Conservation (phyloP, 2,113 vertebrate species). For the Dolichotis patagonum region DNA sequence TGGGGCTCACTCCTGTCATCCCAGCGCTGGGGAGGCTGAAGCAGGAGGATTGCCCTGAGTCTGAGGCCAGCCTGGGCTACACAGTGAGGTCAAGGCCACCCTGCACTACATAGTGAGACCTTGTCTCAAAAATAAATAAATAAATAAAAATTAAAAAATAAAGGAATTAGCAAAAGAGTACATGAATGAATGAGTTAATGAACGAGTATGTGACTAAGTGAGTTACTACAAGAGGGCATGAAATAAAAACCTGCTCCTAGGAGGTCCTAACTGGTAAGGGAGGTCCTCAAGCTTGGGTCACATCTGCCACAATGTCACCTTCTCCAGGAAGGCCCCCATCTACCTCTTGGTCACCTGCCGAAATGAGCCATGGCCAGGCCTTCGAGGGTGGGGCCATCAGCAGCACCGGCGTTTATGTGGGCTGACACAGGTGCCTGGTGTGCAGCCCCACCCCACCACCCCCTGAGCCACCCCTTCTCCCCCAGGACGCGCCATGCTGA, state of each 20-base stretch:
- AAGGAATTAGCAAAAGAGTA: no score
- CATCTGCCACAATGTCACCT: neutral
- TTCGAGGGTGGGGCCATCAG: neutral
- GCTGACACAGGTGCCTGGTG: neutral
- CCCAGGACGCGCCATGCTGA: slow-evolving; percentile 91
- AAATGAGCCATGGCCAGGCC: neutral
- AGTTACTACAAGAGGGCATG: neutral
- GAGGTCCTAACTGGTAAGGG: neutral
- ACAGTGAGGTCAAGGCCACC: no score
- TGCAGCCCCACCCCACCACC: neutral
- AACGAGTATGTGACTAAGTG: neutral
- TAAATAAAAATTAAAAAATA: rapidly evolving
- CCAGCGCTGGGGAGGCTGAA: neutral
- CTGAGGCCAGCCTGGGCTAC: neutral
- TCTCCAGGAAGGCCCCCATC: neutral
- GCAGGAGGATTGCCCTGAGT: neutral
- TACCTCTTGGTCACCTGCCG: neutral
- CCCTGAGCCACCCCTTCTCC: neutral
- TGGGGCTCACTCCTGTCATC: neutral
- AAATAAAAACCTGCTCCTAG: neutral
- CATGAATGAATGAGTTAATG: neutral
- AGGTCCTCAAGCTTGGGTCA: neutral
- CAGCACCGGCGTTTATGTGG: neutral
- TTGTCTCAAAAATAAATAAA: neutral
- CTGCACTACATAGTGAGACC: neutral